Conservation (phyloP, 2,113 vertebrate species). For the Baryphthengus martii region DNA sequence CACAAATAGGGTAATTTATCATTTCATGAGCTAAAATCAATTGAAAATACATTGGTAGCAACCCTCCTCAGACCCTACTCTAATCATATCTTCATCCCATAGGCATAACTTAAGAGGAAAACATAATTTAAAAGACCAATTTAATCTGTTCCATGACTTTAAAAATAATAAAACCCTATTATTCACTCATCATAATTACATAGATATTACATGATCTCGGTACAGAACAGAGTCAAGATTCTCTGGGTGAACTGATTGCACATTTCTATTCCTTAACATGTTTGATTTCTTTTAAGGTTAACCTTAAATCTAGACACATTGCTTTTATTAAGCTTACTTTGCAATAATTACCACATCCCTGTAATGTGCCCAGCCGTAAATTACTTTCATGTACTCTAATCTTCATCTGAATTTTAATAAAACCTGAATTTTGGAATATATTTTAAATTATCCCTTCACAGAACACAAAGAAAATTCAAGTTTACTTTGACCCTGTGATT, state of each 20-base stretch:
- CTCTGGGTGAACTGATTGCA: neutral
- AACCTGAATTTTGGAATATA: neutral
- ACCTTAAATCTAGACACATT: neutral
- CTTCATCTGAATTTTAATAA: neutral
- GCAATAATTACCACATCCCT: neutral
- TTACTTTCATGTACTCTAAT: neutral
- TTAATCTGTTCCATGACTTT: neutral
- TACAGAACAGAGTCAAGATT: neutral
- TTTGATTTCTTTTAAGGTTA: conserved; percentile 24
- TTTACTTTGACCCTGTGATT: neutral
- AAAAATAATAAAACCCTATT: neutral
- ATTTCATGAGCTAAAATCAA: conserved; percentile 1
- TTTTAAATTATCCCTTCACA: neutral
- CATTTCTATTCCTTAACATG: neutral
- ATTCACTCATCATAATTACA: conserved; percentile 8
- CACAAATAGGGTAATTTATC: neutral
- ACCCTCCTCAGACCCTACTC: neutral
- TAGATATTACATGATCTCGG: neutral
- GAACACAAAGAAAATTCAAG: neutral
- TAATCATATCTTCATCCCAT: neutral
- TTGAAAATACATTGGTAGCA: neutral
- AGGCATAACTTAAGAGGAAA: neutral
- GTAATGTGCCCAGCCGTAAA: neutral
- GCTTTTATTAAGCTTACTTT: neutral
- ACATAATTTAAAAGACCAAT: neutral